Base-by-base conservation (phyloP, 2,888 invertebrate species). In the Lordiphosa andalusiaca region DNA sequence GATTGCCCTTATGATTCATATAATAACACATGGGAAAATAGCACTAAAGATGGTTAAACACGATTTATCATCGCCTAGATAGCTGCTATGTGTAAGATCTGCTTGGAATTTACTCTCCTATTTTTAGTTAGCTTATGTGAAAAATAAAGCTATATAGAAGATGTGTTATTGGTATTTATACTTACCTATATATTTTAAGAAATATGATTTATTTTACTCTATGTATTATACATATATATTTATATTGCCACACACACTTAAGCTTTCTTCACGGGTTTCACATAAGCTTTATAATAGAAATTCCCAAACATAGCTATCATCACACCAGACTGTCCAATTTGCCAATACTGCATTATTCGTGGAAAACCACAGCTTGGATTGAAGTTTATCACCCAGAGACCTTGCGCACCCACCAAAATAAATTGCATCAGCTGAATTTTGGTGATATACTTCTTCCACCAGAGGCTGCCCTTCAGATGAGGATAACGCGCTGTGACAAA, bases 371-470 rank as follows among this genome's bases (percentile, higher is more conserved):
- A 92, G 68, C 91, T 90, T 74, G 90, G 90, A 10, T 87, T 88
- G 13, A 91, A 87, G 1, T 90, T 67, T 2, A 78, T 55, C 2
- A 49, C 44, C 2, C 39, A 48, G 0, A 77, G 77, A 76, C 93
- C 90, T 83, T 94, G 94, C 0, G 88, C 72, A 13, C 93, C 88
- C 91, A 94, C 92, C 36, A 94, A 73, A 13, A 91, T 86, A 77
- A 94, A 94, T 84, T 94, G 94, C 0, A 91, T 71, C 61, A 91
- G 56, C 67, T 91, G 91, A 7, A 91, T 83, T 56, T 85, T 83
- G 39, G 91, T 91, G 73, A 91, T 90, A 69, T 90, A 90, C 62
- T 90, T 90, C 65, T 91, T 91, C 90, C 91, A 90, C 91, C 91
- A 90, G 2, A 91, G 63, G 57, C 88, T 90, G 53, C 87, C 88